A percentile compares a stretch with the other conserved stretches of the same genome.
These are phyloP conservation scores for Champsocephalus gunnari DNA, from an alignment of 2,797 vertebrate species.

Conservation along the genomic window DNA sequence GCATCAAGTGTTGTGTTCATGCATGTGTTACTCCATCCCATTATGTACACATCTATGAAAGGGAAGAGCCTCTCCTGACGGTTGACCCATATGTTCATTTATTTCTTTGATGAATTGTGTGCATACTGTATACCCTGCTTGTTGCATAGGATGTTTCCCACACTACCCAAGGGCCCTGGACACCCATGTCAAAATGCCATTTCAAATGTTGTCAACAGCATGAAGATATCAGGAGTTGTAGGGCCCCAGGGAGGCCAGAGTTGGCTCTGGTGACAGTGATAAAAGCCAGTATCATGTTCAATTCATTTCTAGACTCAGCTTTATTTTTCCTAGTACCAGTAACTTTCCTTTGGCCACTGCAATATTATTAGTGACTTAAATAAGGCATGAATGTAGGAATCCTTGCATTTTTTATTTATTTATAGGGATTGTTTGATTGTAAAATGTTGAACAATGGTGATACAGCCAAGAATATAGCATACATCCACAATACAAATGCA, in stretches of 20 bases:
- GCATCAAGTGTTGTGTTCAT: slow-evolving; percentile 7
- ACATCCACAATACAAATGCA: too few species aligned
- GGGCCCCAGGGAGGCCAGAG: slow-evolving; percentile 26
- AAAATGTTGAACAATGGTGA: too few species aligned
- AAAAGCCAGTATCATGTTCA: slow-evolving; percentile 10
- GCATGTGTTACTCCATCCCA: slow-evolving; percentile 5
- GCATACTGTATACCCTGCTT: background rate
- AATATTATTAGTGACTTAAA: background rate
- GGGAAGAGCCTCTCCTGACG: background rate
- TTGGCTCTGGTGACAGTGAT: slow-evolving; percentile 30
- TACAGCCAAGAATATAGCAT: too few species aligned
- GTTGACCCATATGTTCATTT: slow-evolving; percentile 1
- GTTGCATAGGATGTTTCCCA: slow-evolving; percentile 5
- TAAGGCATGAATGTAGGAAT: background rate
- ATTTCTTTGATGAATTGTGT: slow-evolving; percentile 20
- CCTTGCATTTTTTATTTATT: background rate
- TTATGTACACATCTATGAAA: background rate
- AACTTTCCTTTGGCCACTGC: background rate
- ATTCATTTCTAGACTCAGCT: background rate
- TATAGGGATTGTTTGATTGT: background rate
- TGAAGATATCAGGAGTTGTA: slow-evolving; percentile 29
- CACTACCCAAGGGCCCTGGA: slow-evolving; percentile 17
- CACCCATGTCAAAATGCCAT: slow-evolving; percentile 43
- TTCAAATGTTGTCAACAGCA: slow-evolving; percentile 47
- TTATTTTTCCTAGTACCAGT: background rate